Conservation (phyloP, 2,113 vertebrate species). For the Oryzias javanicus region DNA sequence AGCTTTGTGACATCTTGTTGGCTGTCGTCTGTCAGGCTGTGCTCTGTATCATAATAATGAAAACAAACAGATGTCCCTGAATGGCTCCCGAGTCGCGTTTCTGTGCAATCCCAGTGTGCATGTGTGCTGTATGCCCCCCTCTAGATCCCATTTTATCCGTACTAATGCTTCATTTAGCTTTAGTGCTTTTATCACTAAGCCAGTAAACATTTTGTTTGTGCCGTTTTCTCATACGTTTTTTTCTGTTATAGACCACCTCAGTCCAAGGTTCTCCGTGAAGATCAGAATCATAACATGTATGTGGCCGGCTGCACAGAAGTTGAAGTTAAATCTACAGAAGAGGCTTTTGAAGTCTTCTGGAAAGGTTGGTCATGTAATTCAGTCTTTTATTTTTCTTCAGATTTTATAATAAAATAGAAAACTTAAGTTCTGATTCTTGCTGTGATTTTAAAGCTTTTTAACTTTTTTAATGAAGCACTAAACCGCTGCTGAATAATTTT, state of each 20-base stretch:
- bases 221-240: conserved; percentile 8
- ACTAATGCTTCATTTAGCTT: neutral
- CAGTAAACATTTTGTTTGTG: neutral
- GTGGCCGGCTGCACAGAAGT: conserved; percentile 92
- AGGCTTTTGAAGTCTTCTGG: conserved; percentile 98
- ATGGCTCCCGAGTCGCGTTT: conserved; percentile 36
- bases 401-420: too few species aligned
- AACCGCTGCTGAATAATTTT: too few species aligned
- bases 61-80: conserved; percentile 1
- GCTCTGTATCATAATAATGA: neutral
- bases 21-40: conserved; percentile 3
- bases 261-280: conserved; percentile 91
- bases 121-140: conserved; percentile 15
- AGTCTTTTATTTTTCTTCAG: neutral
- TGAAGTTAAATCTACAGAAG: conserved; percentile 95
- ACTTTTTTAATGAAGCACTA: too few species aligned
- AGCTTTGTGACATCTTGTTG: conserved; percentile 10
- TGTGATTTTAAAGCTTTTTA: too few species aligned
- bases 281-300: conserved; percentile 98
- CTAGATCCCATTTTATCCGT: neutral
- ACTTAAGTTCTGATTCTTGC: too few species aligned
- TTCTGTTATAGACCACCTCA: conserved; percentile 83
- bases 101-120: conserved; percentile 14
- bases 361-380: conserved; percentile 80
- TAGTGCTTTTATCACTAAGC: conserved; percentile 20